phyloP scores from a whole-genome alignment of 1,140 invertebrate genomes.

The Nylanderia fulva region DNA sequence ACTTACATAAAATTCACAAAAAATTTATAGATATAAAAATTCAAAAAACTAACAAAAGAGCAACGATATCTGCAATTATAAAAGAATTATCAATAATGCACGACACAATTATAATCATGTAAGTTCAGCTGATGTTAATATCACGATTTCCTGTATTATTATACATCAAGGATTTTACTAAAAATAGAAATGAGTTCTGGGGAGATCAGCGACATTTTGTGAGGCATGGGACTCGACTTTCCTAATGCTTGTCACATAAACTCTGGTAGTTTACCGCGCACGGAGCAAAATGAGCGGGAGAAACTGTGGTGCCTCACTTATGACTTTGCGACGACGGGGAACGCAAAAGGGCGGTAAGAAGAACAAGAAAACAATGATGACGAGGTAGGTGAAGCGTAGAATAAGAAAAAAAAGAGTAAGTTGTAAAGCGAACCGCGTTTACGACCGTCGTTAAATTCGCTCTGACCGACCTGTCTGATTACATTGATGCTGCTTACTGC shows the following conservation, averaged over 20 bases:
- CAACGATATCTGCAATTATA: not conserved
- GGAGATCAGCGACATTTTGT: slow-evolving; percentile 19
- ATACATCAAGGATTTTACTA: not conserved
- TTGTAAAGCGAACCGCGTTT: slow-evolving; percentile 81
- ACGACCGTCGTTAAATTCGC: slow-evolving; percentile 80
- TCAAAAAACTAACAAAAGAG: not conserved
- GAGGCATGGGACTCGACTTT: slow-evolving; percentile 36
- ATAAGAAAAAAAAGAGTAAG: slow-evolving; percentile 62
- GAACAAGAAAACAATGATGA: slow-evolving; percentile 48
- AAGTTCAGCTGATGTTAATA: not conserved
- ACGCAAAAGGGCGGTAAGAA: slow-evolving; percentile 12
- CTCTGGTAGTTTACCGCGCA: slow-evolving; percentile 54
- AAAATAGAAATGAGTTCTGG: slow-evolving; percentile 45
- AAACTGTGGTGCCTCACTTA: slow-evolving; percentile 57
- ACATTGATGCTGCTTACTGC: slow-evolving; percentile 79
- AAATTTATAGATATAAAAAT: not conserved
- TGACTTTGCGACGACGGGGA: slow-evolving; percentile 49
- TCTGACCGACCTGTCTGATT: slow-evolving; percentile 79
- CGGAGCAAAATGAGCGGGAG: slow-evolving; percentile 64
- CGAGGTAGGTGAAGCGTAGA: not conserved
- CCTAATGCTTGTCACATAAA: slow-evolving; percentile 66
- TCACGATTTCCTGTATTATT: not conserved
- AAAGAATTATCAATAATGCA: not conserved
- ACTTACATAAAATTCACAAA: not conserved
- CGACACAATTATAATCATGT: not conserved